Evolutionary conservation across 2,113 vertebrate species (phyloP).

Genomic region (Mionectes macconnelli): DNA sequence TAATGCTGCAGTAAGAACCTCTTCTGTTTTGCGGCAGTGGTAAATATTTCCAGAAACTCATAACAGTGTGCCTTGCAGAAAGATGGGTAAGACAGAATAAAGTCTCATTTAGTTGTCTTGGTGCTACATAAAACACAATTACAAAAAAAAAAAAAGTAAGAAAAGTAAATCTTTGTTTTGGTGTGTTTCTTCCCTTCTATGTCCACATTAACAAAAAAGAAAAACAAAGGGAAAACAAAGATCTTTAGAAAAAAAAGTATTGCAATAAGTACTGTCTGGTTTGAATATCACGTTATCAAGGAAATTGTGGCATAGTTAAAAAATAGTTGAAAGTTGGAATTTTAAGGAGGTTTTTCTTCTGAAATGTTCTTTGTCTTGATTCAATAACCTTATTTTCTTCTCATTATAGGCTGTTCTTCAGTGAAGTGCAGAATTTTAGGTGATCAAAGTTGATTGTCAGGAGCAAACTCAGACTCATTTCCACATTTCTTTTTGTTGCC

Average conservation of each 20-base stretch:
- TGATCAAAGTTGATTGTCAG: neutral
- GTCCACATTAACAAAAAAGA: neutral
- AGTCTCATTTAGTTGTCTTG: neutral
- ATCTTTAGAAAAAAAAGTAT: neutral
- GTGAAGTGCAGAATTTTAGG: neutral
- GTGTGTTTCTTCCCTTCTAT: neutral
- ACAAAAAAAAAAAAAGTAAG: neutral
- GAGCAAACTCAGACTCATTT: neutral
- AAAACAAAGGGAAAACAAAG: neutral
- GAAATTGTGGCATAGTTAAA: neutral
- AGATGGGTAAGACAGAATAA: neutral
- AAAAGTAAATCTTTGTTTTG: neutral
- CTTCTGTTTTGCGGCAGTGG: neutral
- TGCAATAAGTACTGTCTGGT: neutral
- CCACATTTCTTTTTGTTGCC: neutral
- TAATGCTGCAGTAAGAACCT: neutral
- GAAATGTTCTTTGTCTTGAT: neutral
- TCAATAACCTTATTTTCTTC: neutral
- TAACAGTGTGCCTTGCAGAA: neutral
- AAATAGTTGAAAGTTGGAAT: neutral
- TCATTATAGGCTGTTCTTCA: neutral
- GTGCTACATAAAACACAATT: neutral
- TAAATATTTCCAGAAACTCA: neutral
- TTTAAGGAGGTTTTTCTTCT: neutral
- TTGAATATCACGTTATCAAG: neutral